Percentiles rank a stretch among this genome's conserved stretches.
Evolutionary conservation across 1,140 invertebrate species (phyloP).

Genomic region (Dolichoris vasculosae): DNA sequence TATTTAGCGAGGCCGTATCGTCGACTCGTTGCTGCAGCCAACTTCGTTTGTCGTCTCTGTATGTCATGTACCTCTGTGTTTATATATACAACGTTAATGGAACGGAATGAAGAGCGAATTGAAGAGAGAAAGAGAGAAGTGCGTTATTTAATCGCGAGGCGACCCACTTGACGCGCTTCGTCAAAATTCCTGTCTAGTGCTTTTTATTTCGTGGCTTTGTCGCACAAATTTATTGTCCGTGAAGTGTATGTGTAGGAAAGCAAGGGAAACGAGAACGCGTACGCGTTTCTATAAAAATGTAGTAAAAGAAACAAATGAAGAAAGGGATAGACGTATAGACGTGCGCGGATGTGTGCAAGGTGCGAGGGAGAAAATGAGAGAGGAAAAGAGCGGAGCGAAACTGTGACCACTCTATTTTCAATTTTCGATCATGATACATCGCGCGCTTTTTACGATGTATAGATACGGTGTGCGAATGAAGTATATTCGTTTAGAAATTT

Average conservation of each 20-base stretch:
- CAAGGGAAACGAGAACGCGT: not conserved
- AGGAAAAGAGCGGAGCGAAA: too few relatives aligned
- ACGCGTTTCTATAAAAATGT: too few relatives aligned
- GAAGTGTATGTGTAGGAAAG: constrained; percentile 13
- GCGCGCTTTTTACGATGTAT: not conserved
- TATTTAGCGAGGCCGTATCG: constrained; percentile 44
- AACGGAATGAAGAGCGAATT: constrained; percentile 6
- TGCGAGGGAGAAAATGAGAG: not conserved
- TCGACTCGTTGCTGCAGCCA: not conserved
- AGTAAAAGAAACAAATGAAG: not conserved
- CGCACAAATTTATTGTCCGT: constrained; percentile 35
- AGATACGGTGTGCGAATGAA: not conserved
- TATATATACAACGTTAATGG: constrained; percentile 2
- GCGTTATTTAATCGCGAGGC: constrained; percentile 23
- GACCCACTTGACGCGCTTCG: constrained; percentile 43
- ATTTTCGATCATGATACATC: constrained; percentile 35
- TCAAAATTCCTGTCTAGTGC: constrained; percentile 21
- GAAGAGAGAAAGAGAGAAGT: not conserved
- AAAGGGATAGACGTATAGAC: not conserved
- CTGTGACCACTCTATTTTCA: constrained; percentile 33
- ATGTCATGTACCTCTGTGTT: constrained; percentile 37
- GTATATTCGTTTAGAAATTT: constrained; percentile 42
- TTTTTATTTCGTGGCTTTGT: constrained; percentile 44
- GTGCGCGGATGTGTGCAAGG: not conserved
- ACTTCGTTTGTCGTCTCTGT: constrained; percentile 55